Evolutionary conservation across 1,140 invertebrate genomes (phyloP), one percentile per base, ranked within the genome.

Genomic region (Dreissena polymorpha): DNA sequence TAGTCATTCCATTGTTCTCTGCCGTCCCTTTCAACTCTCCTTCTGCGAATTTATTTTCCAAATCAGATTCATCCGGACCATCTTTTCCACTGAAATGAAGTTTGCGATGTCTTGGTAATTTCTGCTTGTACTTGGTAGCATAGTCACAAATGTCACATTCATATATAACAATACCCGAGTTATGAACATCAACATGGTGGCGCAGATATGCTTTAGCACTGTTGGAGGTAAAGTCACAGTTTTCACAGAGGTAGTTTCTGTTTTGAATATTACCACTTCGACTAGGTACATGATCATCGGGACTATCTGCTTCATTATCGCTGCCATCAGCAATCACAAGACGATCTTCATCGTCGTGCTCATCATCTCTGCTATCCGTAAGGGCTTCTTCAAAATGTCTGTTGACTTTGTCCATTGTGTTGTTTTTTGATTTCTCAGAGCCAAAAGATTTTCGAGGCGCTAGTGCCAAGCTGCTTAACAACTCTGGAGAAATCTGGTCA

Each of bases 141-240:
- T 91, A 91, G 60, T 91, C 88, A 85, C 91, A 91, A 21, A 90
- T 83, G 78, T 90, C 87, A 86, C 90, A 91, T 76, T 91, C 88
- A 75, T 89, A 91, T 39, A 90, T 91, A 27, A 76, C 85, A 18
- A 90, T 86, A 25, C 89, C 88, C 18, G 77, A 53, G 29, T 87
- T 85, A 69, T 90, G 89, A 12, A 67, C 80, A 68, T 91, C 86
- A 72, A 86, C 88, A 39, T 91, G 86, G 73, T 90, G 89, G 63
- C 87, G 87, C 16, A 90, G 83, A 74, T 85, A 89, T 53, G 83
- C 79, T 83, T 90, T 89, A 18, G 89, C 90, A 86, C 87, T 89
- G 16, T 80, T 89, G 5, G 89, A 85, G 16, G 83, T 88, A 72
- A 87, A 89, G 21, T 87, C 86, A 86, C 90, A 90, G 25, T 86